Evolutionary conservation across 2,113 vertebrate species (phyloP).

Genomic region (Labeo rohita): DNA sequence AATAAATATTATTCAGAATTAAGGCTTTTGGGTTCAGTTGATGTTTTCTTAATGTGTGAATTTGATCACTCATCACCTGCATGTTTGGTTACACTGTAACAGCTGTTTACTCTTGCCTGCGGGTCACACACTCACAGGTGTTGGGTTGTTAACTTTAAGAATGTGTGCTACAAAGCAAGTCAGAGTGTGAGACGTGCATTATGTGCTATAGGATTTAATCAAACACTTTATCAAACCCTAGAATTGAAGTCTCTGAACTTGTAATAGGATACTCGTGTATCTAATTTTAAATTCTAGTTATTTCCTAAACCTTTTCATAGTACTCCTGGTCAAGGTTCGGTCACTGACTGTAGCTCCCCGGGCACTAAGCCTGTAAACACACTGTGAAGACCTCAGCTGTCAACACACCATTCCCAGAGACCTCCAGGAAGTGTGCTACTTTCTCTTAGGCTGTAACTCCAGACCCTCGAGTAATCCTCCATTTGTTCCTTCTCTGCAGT

Average conservation of each 20-base stretch:
- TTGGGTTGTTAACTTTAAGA: conserved; percentile 5
- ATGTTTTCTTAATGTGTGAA: neutral
- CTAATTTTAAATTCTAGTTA: neutral
- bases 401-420: conserved; percentile 19
- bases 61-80: conserved; percentile 6
- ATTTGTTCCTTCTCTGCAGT: conserved; percentile 69
- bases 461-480: neutral
- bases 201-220: neutral
- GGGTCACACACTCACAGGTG: conserved; percentile 28
- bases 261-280: neutral
- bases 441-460: neutral
- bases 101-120: conserved; percentile 15
- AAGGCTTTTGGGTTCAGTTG: neutral
- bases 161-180: conserved; percentile 13
- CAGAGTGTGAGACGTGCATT: neutral
- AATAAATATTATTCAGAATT: neutral
- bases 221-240: neutral
- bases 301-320: conserved; percentile 2
- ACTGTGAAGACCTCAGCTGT: conserved; percentile 33
- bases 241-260: neutral
- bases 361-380: neutral
- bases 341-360: neutral
- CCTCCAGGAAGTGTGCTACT: conserved; percentile 4
- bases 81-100: conserved; percentile 29
- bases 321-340: neutral